phyloP scores from a whole-genome alignment of 2,888 invertebrate genomes.

The Tupiocoris notatus region DNA sequence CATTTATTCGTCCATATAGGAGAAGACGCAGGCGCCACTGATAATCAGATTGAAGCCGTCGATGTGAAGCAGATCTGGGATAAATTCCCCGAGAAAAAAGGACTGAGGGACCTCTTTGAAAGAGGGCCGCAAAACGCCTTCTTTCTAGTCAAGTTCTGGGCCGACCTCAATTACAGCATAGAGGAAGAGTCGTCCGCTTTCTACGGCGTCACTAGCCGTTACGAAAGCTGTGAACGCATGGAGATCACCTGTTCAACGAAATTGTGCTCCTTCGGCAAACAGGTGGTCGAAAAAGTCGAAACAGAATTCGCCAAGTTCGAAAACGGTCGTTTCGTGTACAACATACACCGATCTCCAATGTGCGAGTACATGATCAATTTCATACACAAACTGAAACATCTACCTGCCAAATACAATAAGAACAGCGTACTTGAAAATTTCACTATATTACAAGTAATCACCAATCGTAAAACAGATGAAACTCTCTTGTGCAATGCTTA shows the following conservation, averaged over 20 bases:
- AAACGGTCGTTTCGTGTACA: conserved; percentile 92
- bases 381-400: conserved; percentile 96
- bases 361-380: conserved; percentile 99
- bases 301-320: conserved; percentile 94
- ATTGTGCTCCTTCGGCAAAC: conserved; percentile 99
- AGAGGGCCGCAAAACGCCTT: conserved; percentile 96
- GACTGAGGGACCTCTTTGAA: conserved; percentile 94
- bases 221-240: conserved; percentile 98
- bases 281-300: conserved; percentile 99
- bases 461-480: conserved; percentile 97
- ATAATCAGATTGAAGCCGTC: conserved; percentile 93
- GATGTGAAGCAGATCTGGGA: conserved; percentile 98
- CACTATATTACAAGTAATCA: conserved; percentile 98
- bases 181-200: conserved; percentile 93
- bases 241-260: conserved; percentile 98
- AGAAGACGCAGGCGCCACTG: conserved; percentile 86
- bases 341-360: conserved; percentile 97
- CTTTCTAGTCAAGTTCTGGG: conserved; percentile 99
- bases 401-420: conserved; percentile 99
- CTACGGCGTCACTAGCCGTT: conserved; percentile 96
- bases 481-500: conserved; percentile 97
- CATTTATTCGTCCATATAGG: conserved; percentile 98
- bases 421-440: conserved; percentile 99
- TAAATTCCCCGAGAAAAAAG: conserved; percentile 98
- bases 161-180: conserved; percentile 93